These are phyloP conservation scores for Rhincodon typus DNA, from an alignment of 2,797 vertebrate genomes.

Conservation along the genomic window DNA sequence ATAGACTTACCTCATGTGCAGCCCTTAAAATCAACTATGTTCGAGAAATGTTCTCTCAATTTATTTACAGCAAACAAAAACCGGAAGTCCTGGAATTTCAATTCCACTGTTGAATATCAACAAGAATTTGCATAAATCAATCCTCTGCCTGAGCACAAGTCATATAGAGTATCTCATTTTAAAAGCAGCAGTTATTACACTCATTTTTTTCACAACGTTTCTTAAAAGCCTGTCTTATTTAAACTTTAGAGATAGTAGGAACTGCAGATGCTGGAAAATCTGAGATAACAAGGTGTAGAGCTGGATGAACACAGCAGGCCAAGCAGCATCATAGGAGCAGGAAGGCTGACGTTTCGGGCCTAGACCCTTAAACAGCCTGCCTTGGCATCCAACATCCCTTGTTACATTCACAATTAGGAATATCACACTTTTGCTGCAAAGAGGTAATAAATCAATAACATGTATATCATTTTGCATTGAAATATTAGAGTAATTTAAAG, in stretches of 20 bases:
- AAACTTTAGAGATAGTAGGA: too few species aligned
- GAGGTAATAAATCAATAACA: not conserved
- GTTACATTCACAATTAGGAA: not conserved
- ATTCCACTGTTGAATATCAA: not conserved
- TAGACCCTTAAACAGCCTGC: too few species aligned
- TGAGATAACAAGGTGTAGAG: too few species aligned
- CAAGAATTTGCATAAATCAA: not conserved
- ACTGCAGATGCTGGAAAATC: too few species aligned
- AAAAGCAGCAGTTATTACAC: not conserved
- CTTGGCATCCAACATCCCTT: too few species aligned
- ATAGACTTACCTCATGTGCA: not conserved
- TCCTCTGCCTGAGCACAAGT: not conserved
- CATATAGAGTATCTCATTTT: not conserved
- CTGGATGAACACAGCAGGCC: too few species aligned
- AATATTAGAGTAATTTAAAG: not conserved
- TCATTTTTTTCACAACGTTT: not conserved
- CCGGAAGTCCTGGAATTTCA: not conserved
- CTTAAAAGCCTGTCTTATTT: not conserved
- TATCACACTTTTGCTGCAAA: not conserved
- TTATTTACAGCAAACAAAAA: not conserved
- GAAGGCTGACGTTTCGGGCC: too few species aligned
- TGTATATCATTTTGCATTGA: not conserved
- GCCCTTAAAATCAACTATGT: too few species aligned
- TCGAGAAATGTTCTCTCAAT: not conserved
- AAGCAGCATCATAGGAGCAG: too few species aligned